These are phyloP conservation scores for Fistularia tabacaria DNA, from an alignment of 2,797 vertebrate species.

Conservation along the genomic window DNA sequence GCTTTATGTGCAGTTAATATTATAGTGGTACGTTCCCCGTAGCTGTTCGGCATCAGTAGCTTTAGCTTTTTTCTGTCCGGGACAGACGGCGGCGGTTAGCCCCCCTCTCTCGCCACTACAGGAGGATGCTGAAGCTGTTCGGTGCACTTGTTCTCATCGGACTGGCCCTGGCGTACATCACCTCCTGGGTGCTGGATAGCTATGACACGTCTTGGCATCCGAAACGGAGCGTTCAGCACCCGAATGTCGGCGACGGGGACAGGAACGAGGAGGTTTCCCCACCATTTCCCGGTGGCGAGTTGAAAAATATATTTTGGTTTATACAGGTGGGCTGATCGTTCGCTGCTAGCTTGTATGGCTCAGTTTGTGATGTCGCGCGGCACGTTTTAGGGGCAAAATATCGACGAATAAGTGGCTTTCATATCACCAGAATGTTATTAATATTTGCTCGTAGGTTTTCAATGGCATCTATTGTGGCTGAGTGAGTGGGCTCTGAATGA, in stretches of 20 bases:
- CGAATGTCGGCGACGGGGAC: conserved; percentile 26
- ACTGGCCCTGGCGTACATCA: conserved; percentile 73
- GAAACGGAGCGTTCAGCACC: conserved; percentile 64
- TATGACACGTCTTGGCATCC: conserved; percentile 77
- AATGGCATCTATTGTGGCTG: conserved; percentile 1
- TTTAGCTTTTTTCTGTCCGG: conserved; percentile 41
- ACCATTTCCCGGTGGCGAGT: conserved; percentile 74
- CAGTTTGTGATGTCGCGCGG: background rate
- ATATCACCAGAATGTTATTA: background rate
- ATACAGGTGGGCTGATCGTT: conserved; percentile 80
- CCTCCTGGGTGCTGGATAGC: conserved; percentile 78
- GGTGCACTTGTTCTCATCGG: conserved; percentile 70
- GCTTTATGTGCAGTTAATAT: conserved; percentile 42
- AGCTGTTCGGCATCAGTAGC: conserved; percentile 35
- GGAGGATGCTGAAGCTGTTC: conserved; percentile 79
- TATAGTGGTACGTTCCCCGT: conserved; percentile 35
- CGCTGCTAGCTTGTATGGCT: background rate
- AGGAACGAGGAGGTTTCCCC: conserved; percentile 32
- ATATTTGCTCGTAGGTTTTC: background rate
- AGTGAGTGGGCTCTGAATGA: conserved; percentile 39
- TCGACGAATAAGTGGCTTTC: too few species aligned
- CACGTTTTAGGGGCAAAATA: too few species aligned
- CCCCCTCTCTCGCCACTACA: conserved; percentile 51
- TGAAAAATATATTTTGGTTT: conserved; percentile 85
- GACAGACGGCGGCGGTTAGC: conserved; percentile 59